phyloP scores from a whole-genome alignment of 1,140 invertebrate species.

The Ylistrum balloti region DNA sequence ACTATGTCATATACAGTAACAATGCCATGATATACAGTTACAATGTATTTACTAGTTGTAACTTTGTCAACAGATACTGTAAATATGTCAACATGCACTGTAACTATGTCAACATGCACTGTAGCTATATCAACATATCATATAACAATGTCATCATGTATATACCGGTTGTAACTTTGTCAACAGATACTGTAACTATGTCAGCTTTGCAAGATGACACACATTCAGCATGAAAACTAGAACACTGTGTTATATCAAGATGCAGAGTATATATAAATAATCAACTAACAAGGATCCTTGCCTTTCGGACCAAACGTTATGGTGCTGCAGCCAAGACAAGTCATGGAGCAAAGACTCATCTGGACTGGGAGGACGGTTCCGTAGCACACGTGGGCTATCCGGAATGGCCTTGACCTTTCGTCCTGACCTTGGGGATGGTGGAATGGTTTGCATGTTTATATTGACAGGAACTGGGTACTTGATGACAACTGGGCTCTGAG shows the following conservation, averaged over 20 bases:
- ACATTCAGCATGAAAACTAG: no score
- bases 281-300: conserved; percentile 49
- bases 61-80: no score
- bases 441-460: conserved; percentile 52
- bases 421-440: conserved; percentile 57
- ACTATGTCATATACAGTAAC: no score
- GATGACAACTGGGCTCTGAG: conserved; percentile 49
- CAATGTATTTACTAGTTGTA: no score
- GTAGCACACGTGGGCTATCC: conserved; percentile 50
- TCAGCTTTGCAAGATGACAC: no score
- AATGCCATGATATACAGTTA: no score
- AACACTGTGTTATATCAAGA: not conserved
- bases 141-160: no score
- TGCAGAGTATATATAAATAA: conserved; percentile 20
- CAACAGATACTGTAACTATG: no score
- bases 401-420: conserved; percentile 59
- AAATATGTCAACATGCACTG: no score
- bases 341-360: conserved; percentile 60
- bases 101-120: no score
- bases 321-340: conserved; percentile 62
- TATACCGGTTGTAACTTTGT: no score
- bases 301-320: conserved; percentile 61
- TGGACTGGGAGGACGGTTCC: conserved; percentile 56
- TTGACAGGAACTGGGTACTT: conserved; percentile 45
- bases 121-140: no score